A percentile compares a stretch with the other conserved stretches of the same genome.
These are phyloP conservation scores for Zelostemma sp. DNA, from an alignment of 1,140 invertebrate genomes.

Conservation along the genomic window DNA sequence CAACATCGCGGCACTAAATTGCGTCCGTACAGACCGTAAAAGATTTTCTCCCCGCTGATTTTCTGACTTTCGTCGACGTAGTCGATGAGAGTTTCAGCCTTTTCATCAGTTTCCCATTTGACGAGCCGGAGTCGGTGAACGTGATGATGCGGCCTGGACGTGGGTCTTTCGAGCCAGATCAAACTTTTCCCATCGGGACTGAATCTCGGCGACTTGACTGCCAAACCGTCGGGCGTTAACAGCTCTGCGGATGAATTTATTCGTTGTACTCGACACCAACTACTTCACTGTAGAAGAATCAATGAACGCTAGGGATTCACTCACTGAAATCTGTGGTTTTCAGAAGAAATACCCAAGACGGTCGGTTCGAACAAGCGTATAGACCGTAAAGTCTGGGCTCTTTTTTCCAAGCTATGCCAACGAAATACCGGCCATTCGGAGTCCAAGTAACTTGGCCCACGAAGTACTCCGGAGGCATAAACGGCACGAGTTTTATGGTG, in stretches of 20 bases:
- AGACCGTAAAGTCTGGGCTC: conserved; percentile 83
- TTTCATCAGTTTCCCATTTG: conserved; percentile 57
- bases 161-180: conserved; percentile 76
- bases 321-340: conserved; percentile 74
- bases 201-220: conserved; percentile 75
- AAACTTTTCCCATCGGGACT: conserved; percentile 73
- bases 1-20: conserved; percentile 75
- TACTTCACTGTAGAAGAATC: too few species aligned
- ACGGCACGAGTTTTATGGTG: conserved; percentile 71
- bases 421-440: conserved; percentile 75
- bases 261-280: too few species aligned
- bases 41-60: conserved; percentile 68
- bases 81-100: conserved; percentile 65
- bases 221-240: conserved; percentile 69
- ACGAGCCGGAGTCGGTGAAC: conserved; percentile 72
- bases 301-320: conserved; percentile 25
- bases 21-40: conserved; percentile 76
- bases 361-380: conserved; percentile 85
- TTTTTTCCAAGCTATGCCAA: conserved; percentile 83
- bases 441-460: conserved; percentile 82
- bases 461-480: conserved; percentile 76
- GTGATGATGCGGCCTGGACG: conserved; percentile 75
- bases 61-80: conserved; percentile 65
- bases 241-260: conserved; percentile 61
- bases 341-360: conserved; percentile 76